Percentiles rank a stretch among this genome's conserved stretches.
Evolutionary conservation across 2,888 invertebrate genomes (phyloP).

Genomic region (Nomada fabriciana): DNA sequence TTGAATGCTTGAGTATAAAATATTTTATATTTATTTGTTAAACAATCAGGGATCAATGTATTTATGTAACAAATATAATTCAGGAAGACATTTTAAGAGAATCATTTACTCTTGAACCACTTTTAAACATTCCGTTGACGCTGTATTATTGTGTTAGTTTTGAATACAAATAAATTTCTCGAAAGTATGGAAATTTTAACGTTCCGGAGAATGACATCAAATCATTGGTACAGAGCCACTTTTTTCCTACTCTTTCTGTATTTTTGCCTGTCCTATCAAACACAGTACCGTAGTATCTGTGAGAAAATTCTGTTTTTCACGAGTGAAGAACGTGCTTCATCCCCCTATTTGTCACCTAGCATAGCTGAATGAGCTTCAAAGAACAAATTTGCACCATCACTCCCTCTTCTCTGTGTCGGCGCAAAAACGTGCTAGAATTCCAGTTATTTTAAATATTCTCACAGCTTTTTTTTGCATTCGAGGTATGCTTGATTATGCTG

Average conservation of each 20-base stretch:
- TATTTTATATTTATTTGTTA: no score
- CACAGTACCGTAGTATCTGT: not conserved
- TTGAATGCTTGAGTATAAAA: no score
- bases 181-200: no score
- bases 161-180: no score
- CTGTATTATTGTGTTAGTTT: no score
- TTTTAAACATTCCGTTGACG: no score
- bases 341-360: not conserved
- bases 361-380: conserved; percentile 19
- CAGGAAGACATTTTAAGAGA: no score
- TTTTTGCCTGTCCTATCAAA: not conserved
- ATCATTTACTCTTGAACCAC: no score
- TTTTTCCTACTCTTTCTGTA: not conserved
- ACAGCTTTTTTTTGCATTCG: conserved; percentile 10
- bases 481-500: conserved; percentile 1
- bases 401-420: conserved; percentile 4
- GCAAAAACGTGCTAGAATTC: conserved; percentile 11
- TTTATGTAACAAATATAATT: no score
- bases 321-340: not conserved
- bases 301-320: not conserved
- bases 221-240: not conserved
- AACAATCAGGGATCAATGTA: no score
- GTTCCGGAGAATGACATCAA: not conserved
- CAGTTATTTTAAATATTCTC: conserved; percentile 37
- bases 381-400: conserved; percentile 14